These are phyloP conservation scores for Thunnus maccoyii DNA, from an alignment of 2,113 vertebrate species.

Conservation along the genomic window DNA sequence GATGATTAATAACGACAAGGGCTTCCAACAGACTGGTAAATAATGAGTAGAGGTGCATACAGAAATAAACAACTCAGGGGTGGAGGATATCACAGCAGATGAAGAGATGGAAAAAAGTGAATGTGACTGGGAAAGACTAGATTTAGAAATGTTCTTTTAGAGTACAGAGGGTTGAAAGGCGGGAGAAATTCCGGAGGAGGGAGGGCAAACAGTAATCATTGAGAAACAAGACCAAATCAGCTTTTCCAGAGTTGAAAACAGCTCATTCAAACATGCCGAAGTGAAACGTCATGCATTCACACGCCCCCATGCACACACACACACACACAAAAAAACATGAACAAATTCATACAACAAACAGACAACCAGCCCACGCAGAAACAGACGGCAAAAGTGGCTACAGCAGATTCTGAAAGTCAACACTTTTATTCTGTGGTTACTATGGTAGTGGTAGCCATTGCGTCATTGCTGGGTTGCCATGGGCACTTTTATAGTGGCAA, in stretches of 20 bases:
- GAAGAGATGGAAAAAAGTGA: constrained; percentile 13
- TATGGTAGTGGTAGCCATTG: constrained; percentile 61
- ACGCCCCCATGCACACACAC: constrained; percentile 14
- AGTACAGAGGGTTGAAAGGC: constrained; percentile 29
- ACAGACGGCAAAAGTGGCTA: constrained; percentile 33
- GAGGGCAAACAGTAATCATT: constrained; percentile 34
- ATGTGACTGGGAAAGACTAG: constrained; percentile 5
- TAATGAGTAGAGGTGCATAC: constrained; percentile 33
- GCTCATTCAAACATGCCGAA: constrained; percentile 38
- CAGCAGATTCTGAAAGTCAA: constrained; percentile 42
- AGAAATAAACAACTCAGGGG: constrained; percentile 39
- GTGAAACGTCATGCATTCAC: constrained; percentile 41
- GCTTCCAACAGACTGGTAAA: constrained; percentile 51
- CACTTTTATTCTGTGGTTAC: constrained; percentile 63
- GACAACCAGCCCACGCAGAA: constrained; percentile 50
- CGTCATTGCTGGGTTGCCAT: constrained; percentile 66
- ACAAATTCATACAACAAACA: constrained; percentile 50
- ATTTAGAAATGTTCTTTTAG: constrained; percentile 24
- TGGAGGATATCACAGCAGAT: constrained; percentile 14
- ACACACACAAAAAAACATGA: background rate
- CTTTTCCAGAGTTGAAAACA: constrained; percentile 42
- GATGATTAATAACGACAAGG: constrained; percentile 32
- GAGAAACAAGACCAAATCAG: constrained; percentile 58
- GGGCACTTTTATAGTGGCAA: constrained; percentile 52
- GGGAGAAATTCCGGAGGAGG: constrained; percentile 9